phyloP scores from a whole-genome alignment of 2,888 invertebrate species.

The Eucera pruinosa region DNA sequence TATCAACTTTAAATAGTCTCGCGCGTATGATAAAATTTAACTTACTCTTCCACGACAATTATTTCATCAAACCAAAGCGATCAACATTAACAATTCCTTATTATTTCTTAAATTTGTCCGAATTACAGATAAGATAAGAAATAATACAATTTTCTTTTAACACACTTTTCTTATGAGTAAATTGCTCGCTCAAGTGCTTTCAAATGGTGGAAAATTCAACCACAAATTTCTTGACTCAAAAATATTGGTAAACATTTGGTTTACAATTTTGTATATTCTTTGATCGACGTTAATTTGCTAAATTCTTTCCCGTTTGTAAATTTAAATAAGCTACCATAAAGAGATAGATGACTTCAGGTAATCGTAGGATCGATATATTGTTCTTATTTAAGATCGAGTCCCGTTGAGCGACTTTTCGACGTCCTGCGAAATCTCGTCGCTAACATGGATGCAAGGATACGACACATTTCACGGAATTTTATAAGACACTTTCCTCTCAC shows the following conservation, averaged over 20 bases:
- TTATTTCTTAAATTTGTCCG: neutral
- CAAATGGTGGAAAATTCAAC: no score
- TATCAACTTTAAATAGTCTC: conserved; percentile 20
- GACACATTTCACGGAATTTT: conserved; percentile 51
- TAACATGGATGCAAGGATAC: conserved; percentile 47
- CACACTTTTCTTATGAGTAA: no score
- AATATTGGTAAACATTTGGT: no score
- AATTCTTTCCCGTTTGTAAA: neutral
- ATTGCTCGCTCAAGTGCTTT: no score
- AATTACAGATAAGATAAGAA: no score
- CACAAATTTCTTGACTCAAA: no score
- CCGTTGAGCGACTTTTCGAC: conserved; percentile 73
- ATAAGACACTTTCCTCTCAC: neutral
- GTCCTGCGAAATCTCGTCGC: conserved; percentile 75
- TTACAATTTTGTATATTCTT: no score
- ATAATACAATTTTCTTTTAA: no score
- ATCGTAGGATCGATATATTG: neutral
- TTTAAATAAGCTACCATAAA: no score
- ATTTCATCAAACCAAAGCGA: conserved; percentile 3
- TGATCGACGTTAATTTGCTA: no score
- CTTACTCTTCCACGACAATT: neutral
- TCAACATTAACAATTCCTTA: neutral
- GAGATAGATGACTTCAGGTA: no score
- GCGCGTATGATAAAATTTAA: conserved; percentile 1
- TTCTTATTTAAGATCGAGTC: conserved; percentile 68